phyloP scores from a whole-genome alignment of 2,797 vertebrate species.

The Pteropus rufus region DNA sequence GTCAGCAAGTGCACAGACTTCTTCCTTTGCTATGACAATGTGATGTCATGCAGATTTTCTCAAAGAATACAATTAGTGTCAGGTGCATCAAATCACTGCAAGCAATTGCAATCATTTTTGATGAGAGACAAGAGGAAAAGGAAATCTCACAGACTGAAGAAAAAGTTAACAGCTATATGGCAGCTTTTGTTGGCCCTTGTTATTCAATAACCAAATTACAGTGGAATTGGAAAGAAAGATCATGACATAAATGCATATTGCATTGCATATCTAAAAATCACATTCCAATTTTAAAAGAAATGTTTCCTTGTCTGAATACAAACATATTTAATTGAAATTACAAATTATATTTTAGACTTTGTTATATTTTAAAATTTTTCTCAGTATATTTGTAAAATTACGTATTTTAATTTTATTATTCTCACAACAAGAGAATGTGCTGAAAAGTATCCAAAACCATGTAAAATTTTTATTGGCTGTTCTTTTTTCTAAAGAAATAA shows the following conservation, averaged over 20 bases:
- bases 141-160: not conserved
- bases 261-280: not conserved
- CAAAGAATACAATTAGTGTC: slow-evolving; percentile 35
- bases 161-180: not conserved
- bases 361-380: not conserved
- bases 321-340: not conserved
- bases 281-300: not conserved
- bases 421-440: not conserved
- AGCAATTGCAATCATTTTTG: slow-evolving; percentile 47
- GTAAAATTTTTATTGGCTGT: not conserved
- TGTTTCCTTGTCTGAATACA: not conserved
- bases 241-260: not conserved
- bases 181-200: not conserved
- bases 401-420: slow-evolving; percentile 26
- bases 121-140: slow-evolving; percentile 4
- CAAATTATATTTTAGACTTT: not conserved
- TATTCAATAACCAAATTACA: not conserved
- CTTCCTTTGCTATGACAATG: slow-evolving; percentile 14
- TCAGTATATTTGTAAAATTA: not conserved
- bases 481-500: not conserved
- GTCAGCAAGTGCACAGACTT: slow-evolving; percentile 35
- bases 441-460: slow-evolving; percentile 5
- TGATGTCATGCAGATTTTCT: slow-evolving; percentile 27
- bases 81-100: not conserved
- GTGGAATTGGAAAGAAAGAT: not conserved